phyloP scores from a whole-genome alignment of 2,113 vertebrate genomes.

The Theristicus caerulescens region DNA sequence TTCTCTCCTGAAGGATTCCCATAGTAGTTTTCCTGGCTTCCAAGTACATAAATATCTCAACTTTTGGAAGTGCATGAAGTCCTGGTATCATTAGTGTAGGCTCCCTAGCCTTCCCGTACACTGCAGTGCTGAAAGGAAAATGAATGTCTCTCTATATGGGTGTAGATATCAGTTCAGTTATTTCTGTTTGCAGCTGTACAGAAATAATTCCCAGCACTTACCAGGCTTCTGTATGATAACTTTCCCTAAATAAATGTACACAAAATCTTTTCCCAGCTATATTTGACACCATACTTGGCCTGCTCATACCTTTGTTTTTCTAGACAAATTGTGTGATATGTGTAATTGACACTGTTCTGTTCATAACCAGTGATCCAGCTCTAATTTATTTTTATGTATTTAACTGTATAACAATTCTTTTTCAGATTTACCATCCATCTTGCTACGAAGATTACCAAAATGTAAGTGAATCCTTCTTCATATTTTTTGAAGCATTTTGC shows the following conservation, averaged over 20 bases:
- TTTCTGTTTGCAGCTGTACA: background rate
- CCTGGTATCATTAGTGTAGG: background rate
- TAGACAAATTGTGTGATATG: background rate
- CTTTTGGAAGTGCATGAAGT: background rate
- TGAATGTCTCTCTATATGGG: fast-evolving
- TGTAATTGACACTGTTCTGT: background rate
- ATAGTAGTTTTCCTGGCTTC: background rate
- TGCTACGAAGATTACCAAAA: constrained; percentile 99
- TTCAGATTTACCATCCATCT: constrained; percentile 95
- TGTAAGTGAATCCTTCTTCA: constrained; percentile 76
- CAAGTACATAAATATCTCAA: background rate
- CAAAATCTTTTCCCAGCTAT: background rate
- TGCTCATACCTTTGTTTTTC: background rate
- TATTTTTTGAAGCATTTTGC: background rate
- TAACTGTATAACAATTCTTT: background rate
- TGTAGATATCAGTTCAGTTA: background rate
- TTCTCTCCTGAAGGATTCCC: background rate
- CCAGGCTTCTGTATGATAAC: background rate
- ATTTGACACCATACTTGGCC: background rate
- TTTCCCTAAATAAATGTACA: background rate
- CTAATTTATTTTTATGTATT: background rate
- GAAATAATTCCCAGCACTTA: background rate
- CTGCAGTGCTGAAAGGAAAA: background rate
- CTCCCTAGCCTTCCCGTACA: background rate
- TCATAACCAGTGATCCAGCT: background rate